A percentile compares a stretch with the other conserved stretches of the same genome.
These are phyloP conservation scores for Bufotes viridis DNA, from an alignment of 2,797 vertebrate genomes.

Conservation along the genomic window DNA sequence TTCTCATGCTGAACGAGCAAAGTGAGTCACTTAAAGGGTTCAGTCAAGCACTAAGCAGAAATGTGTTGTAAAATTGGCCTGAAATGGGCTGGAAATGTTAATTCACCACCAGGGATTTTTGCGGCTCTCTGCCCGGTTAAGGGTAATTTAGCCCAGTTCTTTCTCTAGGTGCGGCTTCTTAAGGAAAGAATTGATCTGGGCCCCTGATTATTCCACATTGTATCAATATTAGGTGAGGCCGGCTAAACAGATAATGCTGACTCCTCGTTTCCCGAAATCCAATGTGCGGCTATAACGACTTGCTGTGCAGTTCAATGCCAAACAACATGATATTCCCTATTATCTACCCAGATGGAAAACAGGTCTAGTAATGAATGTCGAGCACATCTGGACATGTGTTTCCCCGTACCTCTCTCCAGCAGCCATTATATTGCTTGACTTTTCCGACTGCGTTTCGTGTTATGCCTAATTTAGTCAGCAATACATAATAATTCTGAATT, in stretches of 20 bases:
- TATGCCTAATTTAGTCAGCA: constrained; percentile 30
- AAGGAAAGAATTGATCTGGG: constrained; percentile 41
- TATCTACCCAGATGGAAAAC: constrained; percentile 49
- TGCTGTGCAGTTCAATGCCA: constrained; percentile 34
- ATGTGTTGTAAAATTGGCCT: constrained; percentile 60
- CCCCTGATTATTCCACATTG: constrained; percentile 38
- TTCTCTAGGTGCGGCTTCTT: constrained; percentile 32
- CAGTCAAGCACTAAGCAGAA: constrained; percentile 60
- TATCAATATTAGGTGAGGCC: constrained; percentile 21
- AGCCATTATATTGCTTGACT: constrained; percentile 4
- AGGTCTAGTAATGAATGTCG: constrained; percentile 36
- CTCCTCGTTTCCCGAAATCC: constrained; percentile 20
- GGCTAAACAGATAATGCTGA: constrained; percentile 21
- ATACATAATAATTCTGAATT: constrained; percentile 12
- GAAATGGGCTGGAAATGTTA: constrained; percentile 61
- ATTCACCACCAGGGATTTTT: constrained; percentile 56
- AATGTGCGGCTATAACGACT: constrained; percentile 25
- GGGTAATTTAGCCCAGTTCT: constrained; percentile 50
- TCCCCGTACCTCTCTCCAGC: constrained; percentile 3
- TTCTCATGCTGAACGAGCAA: constrained; percentile 44
- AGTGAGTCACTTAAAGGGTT: constrained; percentile 53
- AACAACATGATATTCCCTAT: constrained; percentile 16
- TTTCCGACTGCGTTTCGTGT: constrained; percentile 16
- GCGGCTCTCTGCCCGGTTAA: constrained; percentile 47
- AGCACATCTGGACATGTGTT: constrained; percentile 37